A percentile compares a stretch with the other conserved stretches of the same genome.
Evolutionary conservation across 1,140 invertebrate species (phyloP).

Genomic region (Anastrepha ludens): DNA sequence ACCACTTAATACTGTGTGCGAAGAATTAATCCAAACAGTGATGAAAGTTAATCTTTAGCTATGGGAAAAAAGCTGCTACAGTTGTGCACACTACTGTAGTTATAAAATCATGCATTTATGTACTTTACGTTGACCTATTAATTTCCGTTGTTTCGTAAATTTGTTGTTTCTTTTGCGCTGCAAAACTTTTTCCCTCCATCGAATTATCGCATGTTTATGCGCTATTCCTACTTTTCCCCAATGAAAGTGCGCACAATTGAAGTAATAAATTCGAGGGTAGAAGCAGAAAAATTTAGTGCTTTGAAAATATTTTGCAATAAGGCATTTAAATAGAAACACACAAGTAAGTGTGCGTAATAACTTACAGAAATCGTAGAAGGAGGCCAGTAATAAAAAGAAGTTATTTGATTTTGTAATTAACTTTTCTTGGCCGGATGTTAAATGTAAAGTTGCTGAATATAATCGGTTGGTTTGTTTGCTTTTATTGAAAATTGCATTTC

Average conservation of each 20-base stretch:
- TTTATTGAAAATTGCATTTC: too few species aligned
- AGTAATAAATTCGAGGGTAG: constrained; percentile 11
- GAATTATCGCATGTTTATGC: constrained; percentile 30
- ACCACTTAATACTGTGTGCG: too few species aligned
- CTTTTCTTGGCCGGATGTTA: not conserved
- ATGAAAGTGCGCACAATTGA: not conserved
- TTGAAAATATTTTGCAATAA: not conserved
- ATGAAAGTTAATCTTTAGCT: too few species aligned
- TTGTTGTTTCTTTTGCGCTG: not conserved
- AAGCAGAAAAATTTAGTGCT: not conserved
- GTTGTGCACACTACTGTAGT: too few species aligned
- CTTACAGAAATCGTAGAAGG: not conserved
- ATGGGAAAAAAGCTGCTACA: too few species aligned
- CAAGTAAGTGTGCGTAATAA: not conserved
- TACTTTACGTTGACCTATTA: not conserved
- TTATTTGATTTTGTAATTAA: constrained; percentile 6
- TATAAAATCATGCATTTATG: too few species aligned
- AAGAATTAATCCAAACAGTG: too few species aligned
- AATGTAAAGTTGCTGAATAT: too few species aligned
- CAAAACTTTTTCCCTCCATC: not conserved
- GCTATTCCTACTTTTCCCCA: not conserved
- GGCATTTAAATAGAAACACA: not conserved
- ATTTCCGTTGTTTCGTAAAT: not conserved
- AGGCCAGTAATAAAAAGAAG: not conserved
- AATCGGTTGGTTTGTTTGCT: too few species aligned